Percentiles rank a stretch among this genome's conserved stretches.
These are phyloP conservation scores for Ectropis crepuscularia DNA, from an alignment of 2,888 invertebrate species.

Conservation along the genomic window DNA sequence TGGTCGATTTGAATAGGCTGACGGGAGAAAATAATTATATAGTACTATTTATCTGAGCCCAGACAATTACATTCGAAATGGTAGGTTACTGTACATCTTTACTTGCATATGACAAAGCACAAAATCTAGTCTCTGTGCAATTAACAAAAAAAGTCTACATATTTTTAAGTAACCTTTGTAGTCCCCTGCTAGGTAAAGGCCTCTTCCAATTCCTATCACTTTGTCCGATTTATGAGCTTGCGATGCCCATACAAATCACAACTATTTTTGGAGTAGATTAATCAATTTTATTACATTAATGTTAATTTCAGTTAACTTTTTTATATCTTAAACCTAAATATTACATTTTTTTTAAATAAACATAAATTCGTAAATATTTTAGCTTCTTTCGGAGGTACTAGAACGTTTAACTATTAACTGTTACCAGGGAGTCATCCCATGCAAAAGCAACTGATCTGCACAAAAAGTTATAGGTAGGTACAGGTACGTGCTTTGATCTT, in stretches of 20 bases:
- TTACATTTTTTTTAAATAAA: not conserved
- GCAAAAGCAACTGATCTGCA: no score
- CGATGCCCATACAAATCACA: conserved; percentile 12
- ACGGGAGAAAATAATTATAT: no score
- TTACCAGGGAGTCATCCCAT: conserved; percentile 1
- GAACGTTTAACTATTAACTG: not conserved
- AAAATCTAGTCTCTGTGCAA: conserved; percentile 14
- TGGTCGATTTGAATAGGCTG: no score
- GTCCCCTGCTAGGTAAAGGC: no score
- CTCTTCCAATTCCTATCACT: no score
- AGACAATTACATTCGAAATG: no score
- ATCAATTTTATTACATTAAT: conserved; percentile 1
- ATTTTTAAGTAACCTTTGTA: no score
- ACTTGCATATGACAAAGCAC: conserved; percentile 5
- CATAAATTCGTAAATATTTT: conserved; percentile 7
- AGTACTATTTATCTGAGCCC: no score
- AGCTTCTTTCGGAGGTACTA: not conserved
- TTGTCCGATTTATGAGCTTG: no score
- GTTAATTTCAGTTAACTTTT: conserved; percentile 12
- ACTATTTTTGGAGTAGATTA: conserved; percentile 22
- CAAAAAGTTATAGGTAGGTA: no score
- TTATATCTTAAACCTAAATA: conserved; percentile 13
- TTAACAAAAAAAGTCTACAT: conserved; percentile 1
- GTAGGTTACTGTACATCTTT: no score
- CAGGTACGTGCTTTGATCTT: no score